phyloP scores from a whole-genome alignment of 2,888 invertebrate genomes.

The Drosophila paranaensis region DNA sequence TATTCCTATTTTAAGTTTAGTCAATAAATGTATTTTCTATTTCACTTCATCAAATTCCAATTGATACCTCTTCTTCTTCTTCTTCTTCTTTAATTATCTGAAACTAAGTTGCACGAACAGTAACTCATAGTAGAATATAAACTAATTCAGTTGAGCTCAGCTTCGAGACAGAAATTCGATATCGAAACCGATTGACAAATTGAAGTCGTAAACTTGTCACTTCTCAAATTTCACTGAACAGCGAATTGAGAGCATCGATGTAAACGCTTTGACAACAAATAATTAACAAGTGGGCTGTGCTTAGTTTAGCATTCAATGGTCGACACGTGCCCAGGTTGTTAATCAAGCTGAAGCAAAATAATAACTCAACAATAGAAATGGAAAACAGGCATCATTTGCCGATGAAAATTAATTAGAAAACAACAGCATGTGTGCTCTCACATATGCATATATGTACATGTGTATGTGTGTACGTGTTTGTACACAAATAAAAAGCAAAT shows the following conservation, averaged over 20 bases:
- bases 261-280: slow-evolving; percentile 1
- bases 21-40: no score
- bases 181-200: neutral
- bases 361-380: slow-evolving; percentile 35
- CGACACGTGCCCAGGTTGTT: slow-evolving; percentile 43
- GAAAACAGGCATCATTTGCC: slow-evolving; percentile 38
- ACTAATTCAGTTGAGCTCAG: neutral
- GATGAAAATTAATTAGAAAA: slow-evolving; percentile 68
- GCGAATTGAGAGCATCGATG: neutral
- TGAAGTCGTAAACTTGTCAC: neutral
- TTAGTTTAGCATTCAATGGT: slow-evolving; percentile 9
- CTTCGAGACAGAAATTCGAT: neutral
- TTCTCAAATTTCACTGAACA: neutral
- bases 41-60: no score
- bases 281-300: slow-evolving; percentile 37
- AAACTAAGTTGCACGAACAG: no score
- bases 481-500: slow-evolving; percentile 23
- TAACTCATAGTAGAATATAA: neutral
- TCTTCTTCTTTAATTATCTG: no score
- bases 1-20: no score
- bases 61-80: no score
- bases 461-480: slow-evolving; percentile 6
- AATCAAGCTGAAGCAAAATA: slow-evolving; percentile 44
- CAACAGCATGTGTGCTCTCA: slow-evolving; percentile 4
- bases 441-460: neutral